Percentiles rank a stretch among this genome's conserved stretches.
Conservation (phyloP, 2,888 invertebrate genomes). For the Malacosoma neustria region DNA sequence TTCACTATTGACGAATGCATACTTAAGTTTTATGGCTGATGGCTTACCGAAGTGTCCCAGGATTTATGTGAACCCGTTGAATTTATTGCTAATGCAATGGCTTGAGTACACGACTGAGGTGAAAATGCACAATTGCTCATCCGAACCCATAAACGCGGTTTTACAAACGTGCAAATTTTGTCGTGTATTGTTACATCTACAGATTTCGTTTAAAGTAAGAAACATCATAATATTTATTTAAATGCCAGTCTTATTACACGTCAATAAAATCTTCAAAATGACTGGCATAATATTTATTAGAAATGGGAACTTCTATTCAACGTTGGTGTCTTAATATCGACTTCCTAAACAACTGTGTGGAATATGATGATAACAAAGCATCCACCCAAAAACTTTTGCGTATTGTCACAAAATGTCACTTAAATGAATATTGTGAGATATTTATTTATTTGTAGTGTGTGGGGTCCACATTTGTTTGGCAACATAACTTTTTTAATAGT, state of each 20-base stretch:
- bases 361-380: too few relatives aligned
- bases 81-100: constrained; percentile 57
- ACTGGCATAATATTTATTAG: neutral
- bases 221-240: too few relatives aligned
- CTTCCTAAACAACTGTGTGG: too few relatives aligned
- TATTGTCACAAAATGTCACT: too few relatives aligned
- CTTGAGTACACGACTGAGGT: constrained; percentile 20
- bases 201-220: too few relatives aligned
- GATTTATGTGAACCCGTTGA: constrained; percentile 52
- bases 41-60: constrained; percentile 39
- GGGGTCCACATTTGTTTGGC: constrained; percentile 34
- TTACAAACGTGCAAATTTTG: neutral
- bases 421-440: constrained; percentile 21
- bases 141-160: neutral
- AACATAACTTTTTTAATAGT: constrained; percentile 33
- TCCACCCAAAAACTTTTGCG: too few relatives aligned
- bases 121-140: constrained; percentile 6
- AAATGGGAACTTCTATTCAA: too few relatives aligned
- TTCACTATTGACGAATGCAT: constrained; percentile 58
- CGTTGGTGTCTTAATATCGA: too few relatives aligned
- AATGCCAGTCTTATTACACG: too few relatives aligned
- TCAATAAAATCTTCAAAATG: neutral
- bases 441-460: constrained; percentile 29
- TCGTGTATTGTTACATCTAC: too few relatives aligned
- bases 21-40: constrained; percentile 50